Base-by-base conservation (phyloP, 2,888 invertebrate species). In the Anticlea derivata region DNA sequence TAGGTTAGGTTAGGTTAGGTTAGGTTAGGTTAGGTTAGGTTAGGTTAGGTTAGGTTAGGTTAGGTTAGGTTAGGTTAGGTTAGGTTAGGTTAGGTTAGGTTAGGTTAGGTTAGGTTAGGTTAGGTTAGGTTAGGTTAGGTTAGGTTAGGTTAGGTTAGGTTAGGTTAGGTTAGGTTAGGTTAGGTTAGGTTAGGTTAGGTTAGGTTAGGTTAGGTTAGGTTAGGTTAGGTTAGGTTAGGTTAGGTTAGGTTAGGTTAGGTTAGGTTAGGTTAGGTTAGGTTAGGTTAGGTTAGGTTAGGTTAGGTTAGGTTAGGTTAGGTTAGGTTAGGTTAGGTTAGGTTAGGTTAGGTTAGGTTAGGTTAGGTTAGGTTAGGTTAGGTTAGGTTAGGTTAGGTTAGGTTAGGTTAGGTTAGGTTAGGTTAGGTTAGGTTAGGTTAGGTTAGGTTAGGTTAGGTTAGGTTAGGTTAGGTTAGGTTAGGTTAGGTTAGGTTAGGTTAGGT, bases 91-190 rank as follows among this genome's bases (percentile, higher is more conserved):
- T 37, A 29, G 29, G 29, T 29, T 29, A 29, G 29, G 29, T 29
- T 29, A 29, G 29, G 29, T 29, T 29, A 29, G 29, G 29, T 29
- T 29, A 29, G 12, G 12, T 29, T 29, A 10, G 10, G 29, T 29
- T 29, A 29, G 29, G 29, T 26, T 26, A 26, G 26, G 26, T 26
- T 26, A 24, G 22, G 23, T 39, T n/a, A 33, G 20, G 57, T 59
- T 58, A 51, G 57, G 50, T 50, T 50, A 50, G 37, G 26, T 17
- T 13, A 40, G 50, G 50, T 50, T 50, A 50, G 50, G 50, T 50
- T 50, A 44, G 39, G 50, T 17, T 45, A 45, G 45, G 50, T 45
- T 40, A 40, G 50, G 44, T 49, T 35, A 39, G 39, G 39, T 39
- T 49, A 41, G 41, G 49, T 49, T 41, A 41, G 41, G 49, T 49